phyloP scores from a whole-genome alignment of 2,113 vertebrate genomes.

The Corythaixoides concolor region DNA sequence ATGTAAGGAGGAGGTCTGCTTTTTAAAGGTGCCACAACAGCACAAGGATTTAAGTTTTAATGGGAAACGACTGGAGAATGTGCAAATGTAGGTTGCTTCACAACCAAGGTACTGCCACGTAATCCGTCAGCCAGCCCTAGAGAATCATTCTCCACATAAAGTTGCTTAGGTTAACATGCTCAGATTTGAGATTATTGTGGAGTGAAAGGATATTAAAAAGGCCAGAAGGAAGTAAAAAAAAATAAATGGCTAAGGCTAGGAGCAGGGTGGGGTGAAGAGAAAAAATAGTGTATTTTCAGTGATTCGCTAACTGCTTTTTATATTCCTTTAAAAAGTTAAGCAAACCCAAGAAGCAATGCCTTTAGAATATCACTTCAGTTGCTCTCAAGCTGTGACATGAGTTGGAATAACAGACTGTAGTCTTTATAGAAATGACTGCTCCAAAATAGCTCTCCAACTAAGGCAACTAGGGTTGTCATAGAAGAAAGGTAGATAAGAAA shows the following conservation, averaged over 20 bases:
- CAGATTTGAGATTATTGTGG: background rate
- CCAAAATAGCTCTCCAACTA: background rate
- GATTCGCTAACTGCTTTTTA: background rate
- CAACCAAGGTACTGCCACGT: conserved; percentile 40
- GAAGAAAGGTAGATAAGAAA: background rate
- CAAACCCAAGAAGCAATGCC: background rate
- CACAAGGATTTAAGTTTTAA: conserved; percentile 55
- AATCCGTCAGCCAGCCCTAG: conserved; percentile 19
- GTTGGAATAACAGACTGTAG: background rate
- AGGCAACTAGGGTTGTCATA: background rate
- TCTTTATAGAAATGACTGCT: background rate
- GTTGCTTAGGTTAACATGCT: conserved; percentile 18
- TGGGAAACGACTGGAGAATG: conserved; percentile 50
- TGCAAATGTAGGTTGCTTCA: conserved; percentile 39
- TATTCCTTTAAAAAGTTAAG: background rate
- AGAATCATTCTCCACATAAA: background rate
- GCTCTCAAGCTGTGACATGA: background rate
- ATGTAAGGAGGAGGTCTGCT: conserved; percentile 31
- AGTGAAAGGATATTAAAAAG: conserved; percentile 20
- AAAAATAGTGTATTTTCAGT: background rate
- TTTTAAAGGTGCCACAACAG: conserved; percentile 41
- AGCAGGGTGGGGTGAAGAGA: background rate
- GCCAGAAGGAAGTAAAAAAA: conserved; percentile 26
- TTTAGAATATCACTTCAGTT: background rate
- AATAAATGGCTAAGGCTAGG: background rate